Evolutionary conservation across 1,140 invertebrate genomes (phyloP), one percentile per base, ranked within the genome.

Genomic region (Zaprionus capensis): DNA sequence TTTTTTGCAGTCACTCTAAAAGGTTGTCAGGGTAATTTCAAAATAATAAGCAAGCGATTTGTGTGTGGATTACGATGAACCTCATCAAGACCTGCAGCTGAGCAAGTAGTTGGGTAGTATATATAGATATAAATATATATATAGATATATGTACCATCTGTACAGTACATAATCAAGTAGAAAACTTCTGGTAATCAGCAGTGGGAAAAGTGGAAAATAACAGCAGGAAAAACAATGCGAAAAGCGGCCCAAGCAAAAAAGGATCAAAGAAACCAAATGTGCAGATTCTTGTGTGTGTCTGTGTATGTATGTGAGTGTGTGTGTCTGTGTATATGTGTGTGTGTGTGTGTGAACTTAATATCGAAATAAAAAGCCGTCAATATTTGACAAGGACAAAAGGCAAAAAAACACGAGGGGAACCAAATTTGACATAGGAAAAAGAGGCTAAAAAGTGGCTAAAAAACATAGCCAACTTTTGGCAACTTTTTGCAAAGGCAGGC

Each of bases 351-450:
- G 56, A 62, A 72, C 70, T 68, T 73, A 77, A 73, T 73, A 73
- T 68, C 68, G 63, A 77, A 77, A 77, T 67, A 73, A 77, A 77
- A 73, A 77, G 70, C 71, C 64, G 64, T 77, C 75, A 77, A 77
- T 73, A 73, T 73, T 68, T 73, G 75, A 73, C 59, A 77, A 56
- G 34, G 44, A 41, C 7, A 71, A 56, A 41, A 57, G 44, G 5
- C 31, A 71, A 64, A 34, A 72, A 38, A 72, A 38, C 34, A 62
- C 46, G 28, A 9, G 24, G 44, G n/a, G 4, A 7, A 6, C 46
- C 20, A 56, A 41, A 71, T 61, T 76, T 71, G 68, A 66, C 62
- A 71, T 61, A 71, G 81, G 68, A 31, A 62, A 61, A 81, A 62
- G 49, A 62, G 56, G 6, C 53, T 12, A n/a, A 41, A 71, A 79